Base-by-base conservation (phyloP, 2,113 vertebrate genomes). In the Zapus hudsonius region DNA sequence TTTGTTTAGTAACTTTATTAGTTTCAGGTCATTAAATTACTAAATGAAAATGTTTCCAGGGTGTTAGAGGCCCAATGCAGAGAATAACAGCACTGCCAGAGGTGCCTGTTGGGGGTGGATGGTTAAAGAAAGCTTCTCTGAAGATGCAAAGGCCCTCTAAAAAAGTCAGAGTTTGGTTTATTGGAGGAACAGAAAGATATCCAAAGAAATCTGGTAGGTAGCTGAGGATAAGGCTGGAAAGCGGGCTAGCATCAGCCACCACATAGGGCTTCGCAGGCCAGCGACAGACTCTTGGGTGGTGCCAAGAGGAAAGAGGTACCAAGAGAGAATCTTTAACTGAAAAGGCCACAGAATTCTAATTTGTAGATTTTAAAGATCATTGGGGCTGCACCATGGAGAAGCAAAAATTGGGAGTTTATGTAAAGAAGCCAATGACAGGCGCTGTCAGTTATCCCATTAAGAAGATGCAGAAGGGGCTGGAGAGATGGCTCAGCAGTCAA, bases 1-100 rank as follows among this genome's bases (percentile, higher is more conserved):
- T 83, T 74, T 67, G 20, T 75, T 74, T 66, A 66, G 69, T 66
- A 38, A 78, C 52, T 75, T 64, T 75, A 90, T 92, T 61, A 57
- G 74, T 52, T 92, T 86, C 29, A 38, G 22, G 52, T 81, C 59
- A 92, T 63, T 59, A 79, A 81, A 64, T 73, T 73, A 59, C 64
- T 33, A 85, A 81, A 80, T 25, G 73, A 66, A 66, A 79, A 25
- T 19, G 47, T 69, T 36, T 64, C 72, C 74, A 74, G 29, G 44
- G 64, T 55, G 31, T 22, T 42, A 66, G 0, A 75, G 33, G 38
- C 70, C 64, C 7, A 25, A 33, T 55, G 55, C 31, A 33, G 66
- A 75, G 89, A 76, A 3, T 25, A 31, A 73, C 27, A 66, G 25
- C 69, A 72, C 66, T 23, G 33, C 15, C 67, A 87, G 89, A 76